Percentiles rank a stretch among this genome's conserved stretches.
phyloP scores from a whole-genome alignment of 2,888 invertebrate genomes.

The Holacanthella duospinosa region DNA sequence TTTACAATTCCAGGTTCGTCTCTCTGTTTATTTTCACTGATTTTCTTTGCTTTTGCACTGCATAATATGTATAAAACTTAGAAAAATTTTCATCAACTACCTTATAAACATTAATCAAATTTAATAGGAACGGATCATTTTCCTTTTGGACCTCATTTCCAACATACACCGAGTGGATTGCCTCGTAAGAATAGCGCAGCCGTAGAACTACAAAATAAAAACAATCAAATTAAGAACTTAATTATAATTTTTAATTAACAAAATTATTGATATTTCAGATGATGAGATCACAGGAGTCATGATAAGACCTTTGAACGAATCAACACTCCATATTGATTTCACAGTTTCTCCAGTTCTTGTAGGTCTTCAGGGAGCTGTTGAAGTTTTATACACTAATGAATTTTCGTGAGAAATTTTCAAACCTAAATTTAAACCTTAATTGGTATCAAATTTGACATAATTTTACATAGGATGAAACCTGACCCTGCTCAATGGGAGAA shows the following conservation, averaged over 20 bases:
- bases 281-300: constrained; percentile 51
- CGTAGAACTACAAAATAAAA: too few relatives aligned
- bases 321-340: constrained; percentile 69
- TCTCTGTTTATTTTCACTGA: neutral
- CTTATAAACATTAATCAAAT: neutral
- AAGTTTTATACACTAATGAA: constrained; percentile 68
- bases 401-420: constrained; percentile 53
- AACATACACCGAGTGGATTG: neutral
- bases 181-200: too few relatives aligned
- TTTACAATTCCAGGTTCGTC: constrained; percentile 5
- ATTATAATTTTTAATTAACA: neutral
- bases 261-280: constrained; percentile 27
- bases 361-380: constrained; percentile 74
- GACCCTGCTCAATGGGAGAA: constrained; percentile 54
- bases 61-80: neutral
- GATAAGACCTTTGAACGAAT: constrained; percentile 64
- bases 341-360: constrained; percentile 71
- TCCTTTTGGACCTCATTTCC: constrained; percentile 6
- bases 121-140: constrained; percentile 7
- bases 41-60: neutral
- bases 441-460: too few relatives aligned
- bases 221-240: neutral
- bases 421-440: too few relatives aligned
- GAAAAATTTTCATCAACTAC: neutral
- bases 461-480: constrained; percentile 38